Base-by-base conservation (phyloP, 2,888 invertebrate species). In the Idaea biselata region DNA sequence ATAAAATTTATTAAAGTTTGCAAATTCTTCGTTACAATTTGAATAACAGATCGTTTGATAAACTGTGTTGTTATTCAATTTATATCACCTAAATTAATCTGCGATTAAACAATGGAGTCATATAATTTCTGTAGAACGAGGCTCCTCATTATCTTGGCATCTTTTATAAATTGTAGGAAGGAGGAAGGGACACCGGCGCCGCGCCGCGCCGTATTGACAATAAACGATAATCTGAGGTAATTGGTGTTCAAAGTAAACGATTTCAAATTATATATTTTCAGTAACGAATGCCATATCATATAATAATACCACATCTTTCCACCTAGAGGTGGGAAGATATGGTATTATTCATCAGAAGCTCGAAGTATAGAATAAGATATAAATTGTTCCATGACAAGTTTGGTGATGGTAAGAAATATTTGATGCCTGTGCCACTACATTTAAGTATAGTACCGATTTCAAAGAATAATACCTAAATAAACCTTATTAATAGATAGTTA, bases 91-190 rank as follows among this genome's bases (percentile, higher is more conserved):
- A 56, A 60, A 64, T 64, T 64, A 63, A 63, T 67, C 59, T 68
- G 31, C 66, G 66, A 70, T 72, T 71, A 70, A 67, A 71, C 67
- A 72, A 70, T 70, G 72, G 68, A 64, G 64, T 60, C 68, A 67
- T 70, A 72, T 72, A 69, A 72, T 70, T 70, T 67, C 58, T 59
- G 63, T 67, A 66, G 68, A 63, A 64, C 66, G 65, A 65, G 65
- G 63, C 67, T 65, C 61, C 69, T 73, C 75, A 74, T 76, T 75
- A 76, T 67, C 69, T 64, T 63, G 62, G 69, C 68, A 65, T 68
- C 71, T 71, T 73, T 71, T 71, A 70, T 73, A 67, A 73, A 72
- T 74, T 71, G 69, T 65, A 66, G 69, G 59, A 59, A 68, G 61
- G 59, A 58, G 59, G 53, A 31, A 25, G 57, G 59, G 60, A 59